These are phyloP conservation scores for Trichonephila clavipes DNA, from an alignment of 1,140 invertebrate genomes.

Conservation along the genomic window DNA sequence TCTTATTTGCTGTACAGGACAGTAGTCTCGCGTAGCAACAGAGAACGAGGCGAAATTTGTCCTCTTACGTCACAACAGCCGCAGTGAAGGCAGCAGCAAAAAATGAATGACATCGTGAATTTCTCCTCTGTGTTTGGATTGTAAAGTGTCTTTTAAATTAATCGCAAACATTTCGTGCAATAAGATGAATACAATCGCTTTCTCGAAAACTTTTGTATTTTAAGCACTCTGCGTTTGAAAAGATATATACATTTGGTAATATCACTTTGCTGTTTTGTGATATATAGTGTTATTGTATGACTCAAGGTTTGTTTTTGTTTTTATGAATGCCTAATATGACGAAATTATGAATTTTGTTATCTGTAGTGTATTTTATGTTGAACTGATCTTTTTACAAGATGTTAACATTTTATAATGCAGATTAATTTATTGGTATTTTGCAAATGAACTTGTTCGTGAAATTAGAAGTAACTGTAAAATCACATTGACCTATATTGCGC, in stretches of 20 bases:
- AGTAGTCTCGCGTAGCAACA: slow-evolving; percentile 42
- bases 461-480: slow-evolving; percentile 23
- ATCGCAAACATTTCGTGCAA: slow-evolving; percentile 5
- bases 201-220: not conserved
- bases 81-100: slow-evolving; percentile 68
- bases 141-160: slow-evolving; percentile 12
- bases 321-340: slow-evolving; percentile 21
- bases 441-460: not conserved
- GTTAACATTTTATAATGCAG: not conserved
- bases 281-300: slow-evolving; percentile 25
- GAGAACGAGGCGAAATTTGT: not conserved
- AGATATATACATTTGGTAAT: not conserved
- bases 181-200: slow-evolving; percentile 16
- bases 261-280: slow-evolving; percentile 5
- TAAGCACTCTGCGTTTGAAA: not conserved
- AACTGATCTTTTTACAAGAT: not conserved
- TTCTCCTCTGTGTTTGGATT: slow-evolving; percentile 56
- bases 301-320: slow-evolving; percentile 51
- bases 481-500: slow-evolving; percentile 66
- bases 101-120: slow-evolving; percentile 60
- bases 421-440: not conserved
- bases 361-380: not conserved
- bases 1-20: slow-evolving; percentile 34
- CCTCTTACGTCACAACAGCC: slow-evolving; percentile 66
- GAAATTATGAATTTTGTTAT: slow-evolving; percentile 4